These are phyloP conservation scores for Hydrochoerus hydrochaeris DNA, from an alignment of 2,113 vertebrate genomes.

Conservation along the genomic window DNA sequence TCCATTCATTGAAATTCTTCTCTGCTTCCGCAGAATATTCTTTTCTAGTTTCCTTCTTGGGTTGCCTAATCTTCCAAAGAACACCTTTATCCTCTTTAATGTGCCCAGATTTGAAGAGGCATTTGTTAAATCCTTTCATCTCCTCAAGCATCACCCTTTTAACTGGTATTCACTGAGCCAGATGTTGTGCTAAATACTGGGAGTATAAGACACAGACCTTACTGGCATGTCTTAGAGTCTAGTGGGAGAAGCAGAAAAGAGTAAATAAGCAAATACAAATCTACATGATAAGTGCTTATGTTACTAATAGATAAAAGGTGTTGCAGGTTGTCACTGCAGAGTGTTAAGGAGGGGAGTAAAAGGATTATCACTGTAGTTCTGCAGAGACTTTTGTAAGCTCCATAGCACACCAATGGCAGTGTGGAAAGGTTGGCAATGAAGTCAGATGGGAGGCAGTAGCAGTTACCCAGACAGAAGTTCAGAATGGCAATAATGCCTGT, in stretches of 20 bases:
- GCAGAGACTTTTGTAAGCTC: neutral
- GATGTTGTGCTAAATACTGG: slow-evolving; percentile 29
- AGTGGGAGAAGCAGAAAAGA: neutral
- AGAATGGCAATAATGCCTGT: neutral
- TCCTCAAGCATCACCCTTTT: slow-evolving; percentile 72
- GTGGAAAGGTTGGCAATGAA: neutral
- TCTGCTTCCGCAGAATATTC: neutral
- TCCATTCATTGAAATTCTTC: slow-evolving; percentile 31
- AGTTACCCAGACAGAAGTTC: neutral
- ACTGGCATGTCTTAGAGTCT: neutral
- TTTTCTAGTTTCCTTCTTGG: slow-evolving; percentile 29
- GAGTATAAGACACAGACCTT: neutral
- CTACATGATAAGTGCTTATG: neutral
- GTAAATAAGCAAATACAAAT: slow-evolving; percentile 37
- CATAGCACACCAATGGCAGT: neutral
- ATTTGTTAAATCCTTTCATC: slow-evolving; percentile 72
- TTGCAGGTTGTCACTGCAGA: neutral
- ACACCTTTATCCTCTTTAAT: slow-evolving; percentile 69
- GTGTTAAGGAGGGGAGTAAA: neutral
- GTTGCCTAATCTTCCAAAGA: slow-evolving; percentile 58
- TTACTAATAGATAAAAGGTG: neutral
- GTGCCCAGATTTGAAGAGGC: slow-evolving; percentile 62
- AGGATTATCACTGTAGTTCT: neutral
- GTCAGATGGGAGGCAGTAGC: neutral
- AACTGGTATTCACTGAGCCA: slow-evolving; percentile 65